These are phyloP conservation scores for Carassius auratus DNA, from an alignment of 2,113 vertebrate genomes.

Conservation along the genomic window DNA sequence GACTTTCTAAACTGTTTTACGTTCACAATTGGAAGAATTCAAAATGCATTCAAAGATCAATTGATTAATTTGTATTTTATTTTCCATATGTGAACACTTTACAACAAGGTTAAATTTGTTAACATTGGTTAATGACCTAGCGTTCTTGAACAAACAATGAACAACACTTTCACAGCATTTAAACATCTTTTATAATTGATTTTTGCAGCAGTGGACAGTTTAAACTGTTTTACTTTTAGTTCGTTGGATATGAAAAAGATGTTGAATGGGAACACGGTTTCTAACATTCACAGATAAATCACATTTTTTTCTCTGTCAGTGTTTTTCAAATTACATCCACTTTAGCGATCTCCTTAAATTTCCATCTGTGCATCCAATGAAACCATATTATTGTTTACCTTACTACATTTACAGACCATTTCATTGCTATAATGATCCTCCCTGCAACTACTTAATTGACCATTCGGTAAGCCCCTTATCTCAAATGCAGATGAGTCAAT, in stretches of 20 bases:
- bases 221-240: too few species aligned
- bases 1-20: conserved; percentile 5
- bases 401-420: background rate
- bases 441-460: background rate
- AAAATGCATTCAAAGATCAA: background rate
- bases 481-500: too few species aligned
- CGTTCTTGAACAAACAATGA: background rate
- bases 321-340: background rate
- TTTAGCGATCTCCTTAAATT: background rate
- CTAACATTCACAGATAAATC: background rate
- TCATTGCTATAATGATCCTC: background rate
- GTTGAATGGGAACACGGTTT: too few species aligned
- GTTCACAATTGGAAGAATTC: conserved; percentile 6
- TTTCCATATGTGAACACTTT: background rate
- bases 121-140: background rate
- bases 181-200: background rate
- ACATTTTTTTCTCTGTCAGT: too few species aligned
- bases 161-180: background rate
- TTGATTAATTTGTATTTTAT: background rate
- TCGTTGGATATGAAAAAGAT: too few species aligned
- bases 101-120: background rate
- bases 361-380: background rate
- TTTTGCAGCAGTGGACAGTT: too few species aligned
- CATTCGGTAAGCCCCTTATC: too few species aligned
- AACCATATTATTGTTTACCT: background rate